Percentiles rank a stretch among this genome's conserved stretches.
phyloP scores from a whole-genome alignment of 1,140 invertebrate species.

The Euglossa dilemma region DNA sequence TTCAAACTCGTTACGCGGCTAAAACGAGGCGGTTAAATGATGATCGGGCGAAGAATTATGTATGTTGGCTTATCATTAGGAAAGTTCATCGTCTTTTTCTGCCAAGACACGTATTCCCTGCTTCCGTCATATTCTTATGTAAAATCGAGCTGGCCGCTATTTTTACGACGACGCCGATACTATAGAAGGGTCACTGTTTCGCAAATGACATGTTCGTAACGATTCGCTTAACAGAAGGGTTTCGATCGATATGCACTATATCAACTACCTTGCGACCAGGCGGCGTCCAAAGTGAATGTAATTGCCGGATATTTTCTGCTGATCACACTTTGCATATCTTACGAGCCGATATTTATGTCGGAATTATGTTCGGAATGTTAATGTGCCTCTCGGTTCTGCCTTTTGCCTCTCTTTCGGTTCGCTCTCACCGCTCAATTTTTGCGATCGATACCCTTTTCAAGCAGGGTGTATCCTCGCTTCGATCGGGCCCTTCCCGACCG shows the following conservation, averaged over 20 bases:
- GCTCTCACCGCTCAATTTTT: slow-evolving; percentile 55
- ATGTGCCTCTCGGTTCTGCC: slow-evolving; percentile 53
- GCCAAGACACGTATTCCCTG: neutral
- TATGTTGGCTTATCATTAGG: neutral
- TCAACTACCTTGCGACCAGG: slow-evolving; percentile 43
- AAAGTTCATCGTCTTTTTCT: neutral
- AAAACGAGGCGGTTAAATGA: too few relatives aligned
- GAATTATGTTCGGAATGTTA: slow-evolving; percentile 72
- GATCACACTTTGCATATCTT: slow-evolving; percentile 71
- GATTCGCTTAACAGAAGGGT: slow-evolving; percentile 42
- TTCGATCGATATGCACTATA: slow-evolving; percentile 36
- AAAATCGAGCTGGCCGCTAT: slow-evolving; percentile 28
- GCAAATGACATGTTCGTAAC: slow-evolving; percentile 50
- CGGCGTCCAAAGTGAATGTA: slow-evolving; percentile 64
- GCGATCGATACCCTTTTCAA: neutral
- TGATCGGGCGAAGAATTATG: too few relatives aligned
- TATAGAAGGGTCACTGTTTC: slow-evolving; percentile 9
- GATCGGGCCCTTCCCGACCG: neutral
- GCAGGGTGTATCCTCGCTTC: too few relatives aligned
- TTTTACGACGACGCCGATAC: slow-evolving; percentile 31
- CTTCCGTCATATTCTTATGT: slow-evolving; percentile 23
- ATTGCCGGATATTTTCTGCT: slow-evolving; percentile 72
- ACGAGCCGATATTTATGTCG: slow-evolving; percentile 71
- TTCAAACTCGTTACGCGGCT: slow-evolving; percentile 13
- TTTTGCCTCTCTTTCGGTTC: slow-evolving; percentile 38